phyloP scores from a whole-genome alignment of 2,888 invertebrate species.

The Scaptomyza cyrtandrae region DNA sequence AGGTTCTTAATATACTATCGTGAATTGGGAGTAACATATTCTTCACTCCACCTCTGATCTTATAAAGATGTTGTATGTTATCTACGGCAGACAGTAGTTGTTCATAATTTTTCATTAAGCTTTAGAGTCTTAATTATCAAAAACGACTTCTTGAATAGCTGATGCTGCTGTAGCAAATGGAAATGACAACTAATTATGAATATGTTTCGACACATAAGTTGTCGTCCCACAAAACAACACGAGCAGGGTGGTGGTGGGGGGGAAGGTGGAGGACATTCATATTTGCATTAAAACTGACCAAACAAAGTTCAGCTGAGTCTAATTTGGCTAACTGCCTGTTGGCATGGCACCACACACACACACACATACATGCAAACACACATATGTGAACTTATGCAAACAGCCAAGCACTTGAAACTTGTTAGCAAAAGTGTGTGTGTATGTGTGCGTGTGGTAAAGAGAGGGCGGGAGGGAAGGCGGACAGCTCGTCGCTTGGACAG shows the following conservation, averaged over 20 bases:
- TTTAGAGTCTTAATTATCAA: conserved; percentile 3
- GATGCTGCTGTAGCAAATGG: conserved; percentile 35
- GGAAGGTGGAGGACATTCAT: conserved; percentile 17
- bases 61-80: neutral
- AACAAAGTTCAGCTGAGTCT: conserved; percentile 75
- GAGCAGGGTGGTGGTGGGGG: neutral
- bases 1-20: too few relatives aligned
- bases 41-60: neutral
- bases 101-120: neutral
- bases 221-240: conserved; percentile 9
- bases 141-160: conserved; percentile 8
- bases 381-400: conserved; percentile 59
- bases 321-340: conserved; percentile 71
- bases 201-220: conserved; percentile 69
- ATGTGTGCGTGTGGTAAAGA: too few relatives aligned
- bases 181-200: conserved; percentile 75
- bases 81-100: neutral
- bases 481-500: conserved; percentile 32
- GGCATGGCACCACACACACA: conserved; percentile 51
- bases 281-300: conserved; percentile 77
- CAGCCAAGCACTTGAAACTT: conserved; percentile 66
- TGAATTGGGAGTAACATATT: too few relatives aligned
- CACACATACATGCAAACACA: conserved; percentile 17
- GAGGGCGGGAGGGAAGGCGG: neutral
- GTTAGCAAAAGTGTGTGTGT: conserved; percentile 33